A percentile compares a stretch with the other conserved stretches of the same genome.
Conservation (phyloP, 2,113 vertebrate genomes). For the Jaculus jaculus region DNA sequence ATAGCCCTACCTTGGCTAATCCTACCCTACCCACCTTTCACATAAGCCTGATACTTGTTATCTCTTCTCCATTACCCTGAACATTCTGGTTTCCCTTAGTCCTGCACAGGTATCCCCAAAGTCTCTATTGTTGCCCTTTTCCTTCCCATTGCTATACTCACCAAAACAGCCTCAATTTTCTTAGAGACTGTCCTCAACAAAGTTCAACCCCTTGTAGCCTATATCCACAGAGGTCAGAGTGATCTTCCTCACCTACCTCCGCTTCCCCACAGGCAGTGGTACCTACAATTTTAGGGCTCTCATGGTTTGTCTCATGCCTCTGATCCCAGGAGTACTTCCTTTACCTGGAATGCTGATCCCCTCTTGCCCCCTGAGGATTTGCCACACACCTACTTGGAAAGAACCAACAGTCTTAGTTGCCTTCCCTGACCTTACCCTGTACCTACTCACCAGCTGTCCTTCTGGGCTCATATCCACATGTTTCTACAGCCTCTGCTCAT, state of each 20-base stretch:
- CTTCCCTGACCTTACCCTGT: too few relatives aligned
- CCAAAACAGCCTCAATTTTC: not conserved
- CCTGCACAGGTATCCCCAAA: too few relatives aligned
- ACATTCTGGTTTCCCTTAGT: not conserved
- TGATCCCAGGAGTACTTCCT: not conserved
- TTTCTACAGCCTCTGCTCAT: not conserved
- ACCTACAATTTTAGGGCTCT: not conserved
- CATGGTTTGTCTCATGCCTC: not conserved
- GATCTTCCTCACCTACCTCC: not conserved
- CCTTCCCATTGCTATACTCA: not conserved
- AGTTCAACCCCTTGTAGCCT: not conserved
- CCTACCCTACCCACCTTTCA: not conserved
- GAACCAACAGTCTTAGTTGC: not conserved
- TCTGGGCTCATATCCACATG: too few relatives aligned
- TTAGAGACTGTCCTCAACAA: not conserved
- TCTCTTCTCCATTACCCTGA: not conserved
- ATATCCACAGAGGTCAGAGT: fast-evolving
- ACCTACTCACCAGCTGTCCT: not conserved
- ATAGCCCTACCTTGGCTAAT: too few relatives aligned
- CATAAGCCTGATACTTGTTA: not conserved
- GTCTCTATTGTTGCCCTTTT: not conserved
- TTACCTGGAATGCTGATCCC: not conserved
- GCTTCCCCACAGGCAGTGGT: not conserved
- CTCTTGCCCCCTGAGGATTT: not conserved
- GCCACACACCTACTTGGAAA: not conserved